These are phyloP conservation scores for Orthosia gracilis DNA, from an alignment of 2,888 invertebrate species.

Conservation along the genomic window DNA sequence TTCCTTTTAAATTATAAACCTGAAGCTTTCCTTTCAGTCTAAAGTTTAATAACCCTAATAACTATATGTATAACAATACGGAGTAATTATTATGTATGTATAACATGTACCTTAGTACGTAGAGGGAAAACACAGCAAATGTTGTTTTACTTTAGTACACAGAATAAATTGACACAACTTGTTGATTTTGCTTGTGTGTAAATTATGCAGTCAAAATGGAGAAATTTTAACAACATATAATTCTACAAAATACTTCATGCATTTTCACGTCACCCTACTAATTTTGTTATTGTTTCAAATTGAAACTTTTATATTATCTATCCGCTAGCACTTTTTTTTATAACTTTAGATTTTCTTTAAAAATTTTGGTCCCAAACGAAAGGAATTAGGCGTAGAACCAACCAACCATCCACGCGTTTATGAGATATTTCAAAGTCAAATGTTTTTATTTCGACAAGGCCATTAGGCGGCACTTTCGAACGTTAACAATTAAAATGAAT, in stretches of 20 bases:
- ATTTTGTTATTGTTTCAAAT: too few species aligned
- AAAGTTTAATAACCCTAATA: slow-evolving; percentile 1
- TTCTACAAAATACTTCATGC: not conserved
- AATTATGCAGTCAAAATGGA: not conserved
- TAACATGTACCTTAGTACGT: not conserved
- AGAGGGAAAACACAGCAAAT: slow-evolving; percentile 10
- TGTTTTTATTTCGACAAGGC: too few species aligned
- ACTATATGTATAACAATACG: not conserved
- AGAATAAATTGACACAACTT: slow-evolving; percentile 17
- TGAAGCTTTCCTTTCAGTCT: not conserved
- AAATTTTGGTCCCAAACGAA: too few species aligned
- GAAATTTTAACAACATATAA: not conserved
- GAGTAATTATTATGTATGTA: slow-evolving; percentile 10
- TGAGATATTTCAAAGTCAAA: too few species aligned
- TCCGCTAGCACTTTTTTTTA: too few species aligned
- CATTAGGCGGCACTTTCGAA: too few species aligned
- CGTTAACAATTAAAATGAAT: too few species aligned
- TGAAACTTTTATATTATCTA: too few species aligned
- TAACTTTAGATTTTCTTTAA: too few species aligned
- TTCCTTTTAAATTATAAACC: not conserved
- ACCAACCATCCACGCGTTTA: too few species aligned
- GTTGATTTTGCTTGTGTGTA: slow-evolving; percentile 32
- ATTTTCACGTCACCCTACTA: not conserved
- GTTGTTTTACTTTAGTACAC: slow-evolving; percentile 37
- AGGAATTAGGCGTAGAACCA: too few species aligned